A percentile compares a stretch with the other conserved stretches of the same genome.
phyloP scores from a whole-genome alignment of 2,888 invertebrate genomes.

The Cephus runcator region DNA sequence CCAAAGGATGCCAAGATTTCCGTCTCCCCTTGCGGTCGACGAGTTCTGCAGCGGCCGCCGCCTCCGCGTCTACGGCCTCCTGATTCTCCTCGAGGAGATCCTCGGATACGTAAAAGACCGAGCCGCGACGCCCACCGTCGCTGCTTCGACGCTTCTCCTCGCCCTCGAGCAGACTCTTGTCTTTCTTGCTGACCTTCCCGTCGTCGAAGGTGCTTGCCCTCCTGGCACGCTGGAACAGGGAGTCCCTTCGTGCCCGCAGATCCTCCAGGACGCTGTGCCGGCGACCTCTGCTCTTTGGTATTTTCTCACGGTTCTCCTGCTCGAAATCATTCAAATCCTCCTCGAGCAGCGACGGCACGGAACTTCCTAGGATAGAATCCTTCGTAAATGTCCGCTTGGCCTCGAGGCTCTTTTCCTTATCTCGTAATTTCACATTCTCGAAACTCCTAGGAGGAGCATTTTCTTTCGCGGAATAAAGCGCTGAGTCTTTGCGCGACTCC shows the following conservation, averaged over 20 bases:
- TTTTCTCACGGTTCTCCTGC: not conserved
- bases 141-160: conserved; percentile 50
- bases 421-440: not conserved
- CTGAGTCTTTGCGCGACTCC: not conserved
- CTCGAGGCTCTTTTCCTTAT: not conserved
- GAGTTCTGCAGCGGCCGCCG: conserved; percentile 68
- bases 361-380: not conserved
- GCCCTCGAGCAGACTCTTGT: conserved; percentile 50
- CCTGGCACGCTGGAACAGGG: conserved; percentile 53
- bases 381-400: not conserved
- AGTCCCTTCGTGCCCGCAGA: conserved; percentile 56
- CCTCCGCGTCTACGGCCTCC: conserved; percentile 39
- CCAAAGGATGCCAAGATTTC: conserved; percentile 71
- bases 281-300: conserved; percentile 37
- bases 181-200: conserved; percentile 47
- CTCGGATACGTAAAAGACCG: conserved; percentile 60
- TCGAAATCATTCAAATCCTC: not conserved
- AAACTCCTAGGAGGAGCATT: not conserved
- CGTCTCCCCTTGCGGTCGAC: conserved; percentile 70
- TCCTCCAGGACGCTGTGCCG: conserved; percentile 63
- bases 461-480: not conserved
- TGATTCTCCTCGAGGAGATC: conserved; percentile 53
- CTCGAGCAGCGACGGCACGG: not conserved
- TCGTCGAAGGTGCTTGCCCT: conserved; percentile 54
- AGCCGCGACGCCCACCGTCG: conserved; percentile 45